Base-by-base conservation (phyloP, 2,797 vertebrate genomes). In the Gobionotothen gibberifrons region DNA sequence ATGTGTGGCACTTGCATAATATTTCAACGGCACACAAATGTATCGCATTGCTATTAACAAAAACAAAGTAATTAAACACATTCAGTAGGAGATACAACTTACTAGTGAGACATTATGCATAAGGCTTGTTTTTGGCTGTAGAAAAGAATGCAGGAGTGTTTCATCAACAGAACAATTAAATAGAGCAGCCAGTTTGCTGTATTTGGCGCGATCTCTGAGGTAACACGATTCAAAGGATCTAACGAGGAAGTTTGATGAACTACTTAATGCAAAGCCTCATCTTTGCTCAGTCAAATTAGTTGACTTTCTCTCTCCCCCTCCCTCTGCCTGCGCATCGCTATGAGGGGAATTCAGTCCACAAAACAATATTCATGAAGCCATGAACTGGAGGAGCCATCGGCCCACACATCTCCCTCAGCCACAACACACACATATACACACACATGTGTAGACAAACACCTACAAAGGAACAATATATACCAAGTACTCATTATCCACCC, bases 361-460 rank as follows among this genome's bases (percentile, higher is more conserved):
- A 82, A 79, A 78, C 80, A 89, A 86, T 91, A 92, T 91, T 89
- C 88, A 89, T 85, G 78, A 87, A 89, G 83, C 82, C 87, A 70
- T 90, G 90, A 92, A 90, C 79, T 87, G 75, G 59, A 85, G 87
- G 78, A 85, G 82, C 82, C 82, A 83, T 55, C 75, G 13, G 84
- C 89, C 89, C 83, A 90, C 87, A 89, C 89, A 84, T 17, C 76
- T 85, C 83, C 74, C 71, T 81, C 87, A 83, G 72, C 74, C 85
- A 83, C 72, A 80, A 83, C 74, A 74, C 59, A 57, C 75, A 72
- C 76, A 77, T 26, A 3, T 26, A 26, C 79, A 89, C 79, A 87
- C 77, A 84, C 69, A 63, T 26, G 22, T 26, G 22, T 22, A 26
- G 22, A 26, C 22, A 3, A 26, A 26, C 22, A 26, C 22, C 32